These are phyloP conservation scores for Oxyruncus cristatus DNA, from an alignment of 2,113 vertebrate species.

Conservation along the genomic window DNA sequence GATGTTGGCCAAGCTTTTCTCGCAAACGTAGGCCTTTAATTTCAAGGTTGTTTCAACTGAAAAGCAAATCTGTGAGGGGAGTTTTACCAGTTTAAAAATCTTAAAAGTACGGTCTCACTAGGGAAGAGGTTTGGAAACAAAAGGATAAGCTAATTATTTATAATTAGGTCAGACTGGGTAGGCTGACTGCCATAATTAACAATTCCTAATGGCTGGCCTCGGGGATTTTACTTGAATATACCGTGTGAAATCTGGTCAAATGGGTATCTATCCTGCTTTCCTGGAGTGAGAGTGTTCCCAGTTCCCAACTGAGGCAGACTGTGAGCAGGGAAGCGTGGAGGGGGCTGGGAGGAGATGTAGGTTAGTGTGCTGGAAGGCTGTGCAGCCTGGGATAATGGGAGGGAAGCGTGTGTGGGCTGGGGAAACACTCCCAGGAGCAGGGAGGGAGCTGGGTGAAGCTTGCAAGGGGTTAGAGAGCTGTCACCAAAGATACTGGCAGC, in stretches of 20 bases:
- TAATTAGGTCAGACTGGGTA: constrained; percentile 67
- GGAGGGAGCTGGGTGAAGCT: neutral
- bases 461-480: neutral
- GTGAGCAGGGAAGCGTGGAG: accelerated
- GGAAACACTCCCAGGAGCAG: neutral
- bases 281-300: neutral
- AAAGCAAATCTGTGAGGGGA: neutral
- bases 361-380: neutral
- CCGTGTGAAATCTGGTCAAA: neutral
- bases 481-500: neutral
- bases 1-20: neutral
- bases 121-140: constrained; percentile 55
- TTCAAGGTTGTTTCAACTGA: neutral
- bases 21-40: neutral
- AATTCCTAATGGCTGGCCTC: constrained; percentile 40
- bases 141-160: constrained; percentile 66
- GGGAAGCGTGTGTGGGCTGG: neutral
- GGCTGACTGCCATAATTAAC: constrained; percentile 69
- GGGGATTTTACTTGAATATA: neutral
- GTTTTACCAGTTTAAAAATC: neutral
- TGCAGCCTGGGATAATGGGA: accelerated
- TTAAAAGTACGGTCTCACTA: neutral
- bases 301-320: neutral
- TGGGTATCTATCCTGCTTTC: neutral
- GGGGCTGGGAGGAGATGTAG: neutral